Evolutionary conservation across 2,797 vertebrate genomes (phyloP).

Genomic region (Acomys russatus): DNA sequence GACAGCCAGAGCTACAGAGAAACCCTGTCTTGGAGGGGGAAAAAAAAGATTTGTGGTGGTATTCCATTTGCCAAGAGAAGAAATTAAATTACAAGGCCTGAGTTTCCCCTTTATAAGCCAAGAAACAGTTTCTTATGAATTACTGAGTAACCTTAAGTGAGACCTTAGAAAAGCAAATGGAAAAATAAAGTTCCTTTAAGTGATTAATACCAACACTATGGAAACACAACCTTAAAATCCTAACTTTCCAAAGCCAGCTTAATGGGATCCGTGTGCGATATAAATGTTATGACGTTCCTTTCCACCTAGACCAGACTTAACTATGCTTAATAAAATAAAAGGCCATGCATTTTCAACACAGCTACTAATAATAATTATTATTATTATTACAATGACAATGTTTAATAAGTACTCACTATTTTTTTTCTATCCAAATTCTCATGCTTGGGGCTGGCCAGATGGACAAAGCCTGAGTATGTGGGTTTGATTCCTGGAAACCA

Average conservation of each 20-base stretch:
- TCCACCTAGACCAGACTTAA: background rate
- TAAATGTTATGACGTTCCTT: conserved; percentile 32
- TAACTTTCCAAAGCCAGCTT: conserved; percentile 18
- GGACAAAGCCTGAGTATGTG: background rate
- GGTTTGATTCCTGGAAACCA: background rate
- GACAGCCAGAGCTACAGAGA: background rate
- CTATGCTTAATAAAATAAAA: conserved; percentile 50
- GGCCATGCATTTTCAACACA: background rate
- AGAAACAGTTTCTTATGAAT: conserved; percentile 28
- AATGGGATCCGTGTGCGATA: background rate
- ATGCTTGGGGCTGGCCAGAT: background rate
- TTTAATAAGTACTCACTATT: background rate
- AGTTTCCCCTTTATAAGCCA: background rate
- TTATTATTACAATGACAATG: background rate
- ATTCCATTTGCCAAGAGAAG: conserved; percentile 33
- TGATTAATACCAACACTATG: background rate
- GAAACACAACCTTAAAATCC: conserved; percentile 23
- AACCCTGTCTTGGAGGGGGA: background rate
- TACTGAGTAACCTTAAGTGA: conserved; percentile 27
- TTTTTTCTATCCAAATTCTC: conserved; percentile 27
- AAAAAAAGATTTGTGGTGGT: background rate
- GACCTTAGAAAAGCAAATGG: conserved; percentile 34
- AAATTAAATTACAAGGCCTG: conserved; percentile 31
- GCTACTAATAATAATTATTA: no score
- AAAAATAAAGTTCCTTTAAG: conserved; percentile 51